Percentiles rank a stretch among this genome's conserved stretches.
Conservation (phyloP, 2,113 vertebrate genomes). For the Tragelaphus imberbis region DNA sequence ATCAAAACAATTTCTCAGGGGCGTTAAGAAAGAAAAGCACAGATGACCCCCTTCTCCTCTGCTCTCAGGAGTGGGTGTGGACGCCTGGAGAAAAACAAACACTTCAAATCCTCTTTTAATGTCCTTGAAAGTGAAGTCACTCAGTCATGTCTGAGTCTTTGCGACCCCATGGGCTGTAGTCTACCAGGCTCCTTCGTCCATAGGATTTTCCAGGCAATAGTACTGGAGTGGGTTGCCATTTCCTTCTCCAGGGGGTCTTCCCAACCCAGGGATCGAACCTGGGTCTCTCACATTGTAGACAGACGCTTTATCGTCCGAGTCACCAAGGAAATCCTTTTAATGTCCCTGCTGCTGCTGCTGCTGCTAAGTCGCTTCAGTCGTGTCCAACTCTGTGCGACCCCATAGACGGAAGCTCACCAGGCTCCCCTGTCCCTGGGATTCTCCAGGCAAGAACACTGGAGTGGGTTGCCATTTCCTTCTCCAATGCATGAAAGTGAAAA, state of each 20-base stretch:
- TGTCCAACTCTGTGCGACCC: too few relatives aligned
- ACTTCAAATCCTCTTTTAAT: background rate
- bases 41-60: background rate
- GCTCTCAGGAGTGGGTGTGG: background rate
- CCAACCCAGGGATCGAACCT: background rate
- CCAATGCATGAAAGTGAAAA: too few relatives aligned
- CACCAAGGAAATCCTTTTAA: background rate
- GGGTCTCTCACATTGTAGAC: background rate
- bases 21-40: too few relatives aligned
- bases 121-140: background rate
- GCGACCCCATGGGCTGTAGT: background rate
- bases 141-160: rapidly evolving
- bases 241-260: background rate
- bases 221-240: background rate
- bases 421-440: too few relatives aligned
- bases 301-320: rapidly evolving
- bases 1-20: too few relatives aligned
- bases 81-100: background rate
- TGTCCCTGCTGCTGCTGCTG: too few relatives aligned
- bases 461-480: too few relatives aligned
- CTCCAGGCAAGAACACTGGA: too few relatives aligned
- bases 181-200: background rate
- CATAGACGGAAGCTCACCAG: too few relatives aligned
- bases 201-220: background rate
- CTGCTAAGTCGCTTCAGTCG: too few relatives aligned